Conservation (phyloP, 2,888 invertebrate species). For the Heteromyza rotundicornis region DNA sequence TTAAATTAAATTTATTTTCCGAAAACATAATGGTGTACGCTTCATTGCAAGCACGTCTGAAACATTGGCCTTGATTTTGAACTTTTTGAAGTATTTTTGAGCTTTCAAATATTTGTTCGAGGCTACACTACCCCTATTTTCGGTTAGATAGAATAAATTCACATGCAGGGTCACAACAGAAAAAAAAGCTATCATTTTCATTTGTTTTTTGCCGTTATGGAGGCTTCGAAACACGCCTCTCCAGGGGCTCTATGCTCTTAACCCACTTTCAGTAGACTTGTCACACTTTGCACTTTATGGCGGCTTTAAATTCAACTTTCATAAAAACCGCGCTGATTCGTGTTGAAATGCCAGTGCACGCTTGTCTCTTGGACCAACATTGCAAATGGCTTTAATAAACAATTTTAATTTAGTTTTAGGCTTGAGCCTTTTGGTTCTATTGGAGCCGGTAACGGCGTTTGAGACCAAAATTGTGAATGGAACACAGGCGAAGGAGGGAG, state of each 20-base stretch:
- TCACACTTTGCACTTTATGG: background rate
- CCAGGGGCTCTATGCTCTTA: background rate
- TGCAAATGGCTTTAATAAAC: slow-evolving; percentile 29
- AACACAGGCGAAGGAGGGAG: slow-evolving; percentile 43
- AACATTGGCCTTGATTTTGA: slow-evolving; percentile 27
- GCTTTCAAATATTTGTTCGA: too few relatives aligned
- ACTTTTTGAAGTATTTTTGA: slow-evolving; percentile 8
- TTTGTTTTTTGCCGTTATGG: too few relatives aligned
- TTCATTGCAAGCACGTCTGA: background rate
- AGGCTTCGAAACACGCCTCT: background rate
- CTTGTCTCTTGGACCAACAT: too few relatives aligned
- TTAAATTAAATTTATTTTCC: background rate
- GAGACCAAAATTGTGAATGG: slow-evolving; percentile 53
- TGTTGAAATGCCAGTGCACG: too few relatives aligned
- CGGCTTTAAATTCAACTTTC: too few relatives aligned
- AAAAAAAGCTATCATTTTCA: too few relatives aligned
- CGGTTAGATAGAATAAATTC: too few relatives aligned
- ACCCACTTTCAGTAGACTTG: slow-evolving; percentile 16
- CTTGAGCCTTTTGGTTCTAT: background rate
- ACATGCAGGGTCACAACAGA: too few relatives aligned
- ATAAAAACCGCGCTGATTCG: too few relatives aligned
- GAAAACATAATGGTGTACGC: too few relatives aligned
- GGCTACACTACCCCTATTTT: too few relatives aligned
- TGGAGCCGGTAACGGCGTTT: slow-evolving; percentile 20
- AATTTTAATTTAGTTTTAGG: background rate